Conservation (phyloP, 2,797 vertebrate species). For the Alcedo atthis region DNA sequence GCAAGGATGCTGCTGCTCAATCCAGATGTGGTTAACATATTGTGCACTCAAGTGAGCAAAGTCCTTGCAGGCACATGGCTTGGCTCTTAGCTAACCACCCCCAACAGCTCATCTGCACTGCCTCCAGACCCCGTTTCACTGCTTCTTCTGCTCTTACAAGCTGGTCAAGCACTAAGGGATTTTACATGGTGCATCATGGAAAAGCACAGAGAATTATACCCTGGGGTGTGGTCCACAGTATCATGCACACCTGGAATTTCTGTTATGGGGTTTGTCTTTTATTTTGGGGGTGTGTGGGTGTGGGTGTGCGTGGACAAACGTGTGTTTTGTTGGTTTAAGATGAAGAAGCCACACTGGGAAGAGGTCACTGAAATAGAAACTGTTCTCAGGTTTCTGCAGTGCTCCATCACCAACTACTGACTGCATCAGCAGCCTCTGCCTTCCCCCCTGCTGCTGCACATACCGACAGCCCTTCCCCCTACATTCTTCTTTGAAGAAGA, state of each 20-base stretch:
- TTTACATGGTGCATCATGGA: not conserved
- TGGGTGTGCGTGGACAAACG: too few species aligned
- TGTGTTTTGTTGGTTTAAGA: not conserved
- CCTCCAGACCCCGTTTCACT: not conserved
- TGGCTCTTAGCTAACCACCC: constrained; percentile 42
- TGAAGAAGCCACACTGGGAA: not conserved
- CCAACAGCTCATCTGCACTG: not conserved
- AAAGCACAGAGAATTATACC: not conserved
- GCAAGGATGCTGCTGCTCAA: constrained; percentile 70
- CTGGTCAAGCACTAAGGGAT: not conserved
- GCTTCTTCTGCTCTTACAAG: not conserved
- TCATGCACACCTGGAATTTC: not conserved
- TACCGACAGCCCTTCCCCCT: not conserved
- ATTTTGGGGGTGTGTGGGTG: too few species aligned
- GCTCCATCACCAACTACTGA: not conserved
- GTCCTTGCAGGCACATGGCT: constrained; percentile 41
- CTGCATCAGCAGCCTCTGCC: not conserved
- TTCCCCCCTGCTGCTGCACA: not conserved
- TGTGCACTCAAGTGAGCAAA: constrained; percentile 32
- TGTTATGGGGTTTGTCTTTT: not conserved
- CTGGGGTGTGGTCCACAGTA: not conserved
- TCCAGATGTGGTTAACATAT: constrained; percentile 70
- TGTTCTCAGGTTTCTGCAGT: not conserved
- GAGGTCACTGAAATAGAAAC: not conserved
- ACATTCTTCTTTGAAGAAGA: not conserved